These are phyloP conservation scores for Mastacembelus armatus DNA, from an alignment of 2,797 vertebrate species.

Conservation along the genomic window DNA sequence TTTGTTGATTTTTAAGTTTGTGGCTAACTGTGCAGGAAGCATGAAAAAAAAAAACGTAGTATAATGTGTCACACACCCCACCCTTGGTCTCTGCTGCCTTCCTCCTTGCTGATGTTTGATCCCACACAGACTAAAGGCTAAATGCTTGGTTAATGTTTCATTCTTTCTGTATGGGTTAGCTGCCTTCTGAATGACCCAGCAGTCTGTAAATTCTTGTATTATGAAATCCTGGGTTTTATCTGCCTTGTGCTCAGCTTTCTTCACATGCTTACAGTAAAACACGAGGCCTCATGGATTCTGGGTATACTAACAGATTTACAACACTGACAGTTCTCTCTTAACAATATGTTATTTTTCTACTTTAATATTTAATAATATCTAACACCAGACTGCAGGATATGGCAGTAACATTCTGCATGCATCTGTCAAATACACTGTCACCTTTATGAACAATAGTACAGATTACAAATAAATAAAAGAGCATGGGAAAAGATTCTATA, in stretches of 20 bases:
- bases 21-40: slow-evolving; percentile 32
- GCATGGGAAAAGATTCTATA: too few species aligned
- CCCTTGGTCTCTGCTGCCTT: slow-evolving; percentile 23
- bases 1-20: slow-evolving; percentile 21
- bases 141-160: slow-evolving; percentile 33
- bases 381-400: slow-evolving; percentile 20
- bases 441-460: slow-evolving; percentile 29
- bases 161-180: slow-evolving; percentile 1
- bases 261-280: slow-evolving; percentile 8
- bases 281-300: slow-evolving; percentile 23
- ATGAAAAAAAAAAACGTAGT: slow-evolving; percentile 12
- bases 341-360: slow-evolving; percentile 22
- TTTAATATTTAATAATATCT: slow-evolving; percentile 12
- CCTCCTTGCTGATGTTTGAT: slow-evolving; percentile 15
- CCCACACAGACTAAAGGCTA: neutral
- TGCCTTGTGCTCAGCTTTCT: slow-evolving; percentile 6
- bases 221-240: slow-evolving; percentile 46
- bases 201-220: slow-evolving; percentile 18
- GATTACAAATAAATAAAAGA: slow-evolving; percentile 2
- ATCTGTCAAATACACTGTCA: slow-evolving; percentile 23
- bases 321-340: slow-evolving; percentile 17
- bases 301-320: slow-evolving; percentile 5
- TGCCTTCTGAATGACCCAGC: slow-evolving; percentile 2
- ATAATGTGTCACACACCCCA: slow-evolving; percentile 24
- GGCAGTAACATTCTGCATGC: slow-evolving; percentile 25